phyloP scores from a whole-genome alignment of 2,888 invertebrate species.

The Chymomyza fuscimana region DNA sequence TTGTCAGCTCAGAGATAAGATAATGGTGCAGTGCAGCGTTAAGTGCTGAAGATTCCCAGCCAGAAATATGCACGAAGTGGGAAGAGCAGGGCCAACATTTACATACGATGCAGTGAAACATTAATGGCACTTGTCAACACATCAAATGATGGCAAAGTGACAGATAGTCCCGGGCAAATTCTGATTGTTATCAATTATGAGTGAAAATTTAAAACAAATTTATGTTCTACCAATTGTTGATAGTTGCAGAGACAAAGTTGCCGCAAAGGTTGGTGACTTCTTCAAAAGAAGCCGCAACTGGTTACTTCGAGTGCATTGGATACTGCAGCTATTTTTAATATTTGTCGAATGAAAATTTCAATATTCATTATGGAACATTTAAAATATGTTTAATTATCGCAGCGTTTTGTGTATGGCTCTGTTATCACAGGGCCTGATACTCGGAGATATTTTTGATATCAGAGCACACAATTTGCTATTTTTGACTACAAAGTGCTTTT shows the following conservation, averaged over 20 bases:
- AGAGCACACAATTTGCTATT: neutral
- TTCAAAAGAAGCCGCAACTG: slow-evolving; percentile 45
- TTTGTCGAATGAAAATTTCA: slow-evolving; percentile 6
- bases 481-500: slow-evolving; percentile 37
- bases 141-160: slow-evolving; percentile 52
- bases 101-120: slow-evolving; percentile 43
- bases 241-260: slow-evolving; percentile 8
- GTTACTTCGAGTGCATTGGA: neutral
- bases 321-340: slow-evolving; percentile 1
- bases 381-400: slow-evolving; percentile 1
- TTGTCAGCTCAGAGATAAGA: slow-evolving; percentile 5
- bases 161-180: slow-evolving; percentile 11
- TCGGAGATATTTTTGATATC: neutral
- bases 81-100: slow-evolving; percentile 1
- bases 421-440: neutral
- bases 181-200: slow-evolving; percentile 59
- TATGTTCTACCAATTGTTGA: slow-evolving; percentile 76
- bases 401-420: neutral
- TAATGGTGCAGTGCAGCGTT: neutral
- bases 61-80: neutral
- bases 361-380: slow-evolving; percentile 4
- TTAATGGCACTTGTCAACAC: slow-evolving; percentile 70
- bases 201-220: slow-evolving; percentile 42
- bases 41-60: neutral
- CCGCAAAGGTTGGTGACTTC: slow-evolving; percentile 12